Base-by-base conservation (phyloP, 1,140 invertebrate genomes). In the Caerostris darwini region DNA sequence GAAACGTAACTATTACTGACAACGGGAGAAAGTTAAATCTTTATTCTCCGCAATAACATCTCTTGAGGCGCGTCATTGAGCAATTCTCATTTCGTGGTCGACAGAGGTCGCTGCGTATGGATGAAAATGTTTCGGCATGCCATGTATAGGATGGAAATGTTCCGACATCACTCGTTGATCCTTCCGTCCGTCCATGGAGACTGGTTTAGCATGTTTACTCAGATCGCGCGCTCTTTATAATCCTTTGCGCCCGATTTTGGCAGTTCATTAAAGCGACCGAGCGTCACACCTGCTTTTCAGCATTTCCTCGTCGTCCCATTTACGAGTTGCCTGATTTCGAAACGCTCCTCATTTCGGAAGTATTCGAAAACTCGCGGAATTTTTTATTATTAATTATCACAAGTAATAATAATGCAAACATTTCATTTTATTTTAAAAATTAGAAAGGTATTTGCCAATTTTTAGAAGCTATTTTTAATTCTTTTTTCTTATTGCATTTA, bases 161-260 rank as follows among this genome's bases (percentile, higher is more conserved):
- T 61, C 67, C 54, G 17, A 77, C 34, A 86, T 69, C 91, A 67
- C 61, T 81, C 82, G 91, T 92, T 92, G 69, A 64, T 64, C 61
- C 10, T 69, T 69, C 53, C 58, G 82, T 71, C 64, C 82, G 81
- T 34, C 81, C 67, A 56, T 12, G 7, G 50, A 64, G 91, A 92
- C 91, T 92, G 91, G 91, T 92, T 92, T 92, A 53, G 82, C 61
- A 82, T 92, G 91, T 92, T 92, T 86, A 59, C 82, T 83, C 61
- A 50, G 5, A 54, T 57, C 90, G 82, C 67, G 85, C 92, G 8
- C 61, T 54, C 64, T 87, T 94, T 94, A 94, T 94, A 94, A 94
- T 94, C 92, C 92, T 94, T 94, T 94, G 92, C 85, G 92, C 86
- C 92, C 92, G 86, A 94, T 81, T 94, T 94, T 57, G 56, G 85